Conservation (phyloP, 2,797 vertebrate species). For the Schizopygopsis malacanthus region DNA sequence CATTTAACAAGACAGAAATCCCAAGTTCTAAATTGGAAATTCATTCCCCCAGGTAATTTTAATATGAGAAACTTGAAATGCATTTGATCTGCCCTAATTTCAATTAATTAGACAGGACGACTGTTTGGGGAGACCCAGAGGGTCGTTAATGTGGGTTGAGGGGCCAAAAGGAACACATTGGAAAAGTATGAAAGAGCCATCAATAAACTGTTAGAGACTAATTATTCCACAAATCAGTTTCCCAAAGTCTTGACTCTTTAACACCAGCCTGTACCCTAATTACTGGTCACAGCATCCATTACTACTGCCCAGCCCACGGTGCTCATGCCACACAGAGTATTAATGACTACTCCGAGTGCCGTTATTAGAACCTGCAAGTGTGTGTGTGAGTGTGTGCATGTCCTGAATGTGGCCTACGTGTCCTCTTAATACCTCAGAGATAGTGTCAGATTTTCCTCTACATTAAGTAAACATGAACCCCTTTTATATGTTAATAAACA, state of each 20-base stretch:
- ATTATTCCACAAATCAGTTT: slow-evolving; percentile 84
- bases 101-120: slow-evolving; percentile 86
- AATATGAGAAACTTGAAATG: slow-evolving; percentile 86
- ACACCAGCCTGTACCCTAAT: slow-evolving; percentile 81
- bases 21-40: slow-evolving; percentile 86
- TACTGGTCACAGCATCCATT: slow-evolving; percentile 84
- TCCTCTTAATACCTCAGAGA: slow-evolving; percentile 21
- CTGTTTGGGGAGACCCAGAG: slow-evolving; percentile 83
- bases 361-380: slow-evolving; percentile 64
- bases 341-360: slow-evolving; percentile 76
- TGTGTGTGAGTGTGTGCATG: slow-evolving; percentile 20
- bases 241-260: slow-evolving; percentile 83
- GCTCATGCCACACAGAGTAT: slow-evolving; percentile 69
- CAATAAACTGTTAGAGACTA: slow-evolving; percentile 85
- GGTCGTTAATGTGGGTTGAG: slow-evolving; percentile 71
- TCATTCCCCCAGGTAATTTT: slow-evolving; percentile 84
- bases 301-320: slow-evolving; percentile 73
- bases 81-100: slow-evolving; percentile 88
- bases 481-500: slow-evolving; percentile 23
- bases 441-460: slow-evolving; percentile 22
- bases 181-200: slow-evolving; percentile 82
- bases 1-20: slow-evolving; percentile 82
- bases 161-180: slow-evolving; percentile 76
- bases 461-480: slow-evolving; percentile 34
- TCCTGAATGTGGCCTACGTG: slow-evolving; percentile 2